Base-by-base conservation (phyloP, 2,113 vertebrate genomes). In the Pycnonotus jocosus region DNA sequence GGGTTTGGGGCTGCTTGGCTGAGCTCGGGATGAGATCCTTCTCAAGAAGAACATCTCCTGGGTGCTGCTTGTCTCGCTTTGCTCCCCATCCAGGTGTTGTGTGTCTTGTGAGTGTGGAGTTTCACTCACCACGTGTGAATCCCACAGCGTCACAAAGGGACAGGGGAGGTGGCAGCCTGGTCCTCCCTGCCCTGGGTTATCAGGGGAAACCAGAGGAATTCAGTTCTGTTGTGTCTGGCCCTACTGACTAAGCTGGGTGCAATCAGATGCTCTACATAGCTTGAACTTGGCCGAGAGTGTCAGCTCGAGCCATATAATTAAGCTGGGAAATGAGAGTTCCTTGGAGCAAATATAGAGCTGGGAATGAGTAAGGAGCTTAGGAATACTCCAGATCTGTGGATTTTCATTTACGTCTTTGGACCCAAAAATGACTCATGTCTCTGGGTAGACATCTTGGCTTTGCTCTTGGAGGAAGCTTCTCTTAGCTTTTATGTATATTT, bases 381-480 rank as follows among this genome's bases (percentile, higher is more conserved):
- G 82, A 90, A 57, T 40, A 45, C 88, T 88, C 44, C n/a, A 17
- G 65, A 74, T 61, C 77, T 47, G 77, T 61, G 94, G 71, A 56
- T 82, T 80, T 62, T 93, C 80, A 21, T 51, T 65, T 61, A 19
- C 2, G 20, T 81, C 10, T 58, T 47, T 48, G 72, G 62, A 80
- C 72, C 88, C 51, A 56, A 47, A 58, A 66, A 13, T 83, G 82
- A 86, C 86, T 94, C 82, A 13, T 31, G 47, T 40, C 82, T 93
- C 85, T 45, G 38, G 77, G 90, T 70, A 81, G 94, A 72, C 74
- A 53, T 82, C 88, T 95, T 82, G 90, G 68, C 80, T 81, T 85
- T 7, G 0, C 80, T 73, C 72, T 69, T 14, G 2, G 54, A 58
- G 90, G 83, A 90, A 78, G 76, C 33, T 9, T 38, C 90, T 71